A percentile compares a stretch with the other conserved stretches of the same genome.
These are phyloP conservation scores for Aphelinus certus DNA, from an alignment of 1,140 invertebrate species.

Conservation along the genomic window DNA sequence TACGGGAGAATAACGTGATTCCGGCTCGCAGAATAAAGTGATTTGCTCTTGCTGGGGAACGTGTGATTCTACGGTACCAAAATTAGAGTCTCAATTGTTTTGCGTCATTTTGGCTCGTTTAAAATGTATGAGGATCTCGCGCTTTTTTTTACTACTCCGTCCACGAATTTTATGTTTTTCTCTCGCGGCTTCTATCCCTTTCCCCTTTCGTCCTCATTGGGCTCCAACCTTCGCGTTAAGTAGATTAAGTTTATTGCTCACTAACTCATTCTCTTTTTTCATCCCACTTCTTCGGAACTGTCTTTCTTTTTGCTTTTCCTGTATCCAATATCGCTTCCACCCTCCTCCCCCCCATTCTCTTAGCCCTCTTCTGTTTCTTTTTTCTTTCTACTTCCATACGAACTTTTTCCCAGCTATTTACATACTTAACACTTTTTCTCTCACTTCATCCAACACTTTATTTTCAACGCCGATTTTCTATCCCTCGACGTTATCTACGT, in stretches of 20 bases:
- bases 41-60: conserved; percentile 30
- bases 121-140: conserved; percentile 41
- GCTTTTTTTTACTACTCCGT: not conserved
- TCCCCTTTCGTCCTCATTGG: not conserved
- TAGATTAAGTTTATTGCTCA: conserved; percentile 38
- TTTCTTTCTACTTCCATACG: no score
- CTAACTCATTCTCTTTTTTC: conserved; percentile 11
- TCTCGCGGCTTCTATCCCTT: not conserved
- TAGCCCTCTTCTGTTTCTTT: not conserved
- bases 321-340: not conserved
- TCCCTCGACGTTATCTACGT: no score
- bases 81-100: conserved; percentile 47
- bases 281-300: no score
- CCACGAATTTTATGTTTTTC: not conserved
- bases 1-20: conserved; percentile 31
- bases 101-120: conserved; percentile 42
- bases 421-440: no score
- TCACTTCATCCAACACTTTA: not conserved
- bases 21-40: conserved; percentile 34
- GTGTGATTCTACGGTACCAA: conserved; percentile 33
- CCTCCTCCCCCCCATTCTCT: not conserved
- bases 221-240: conserved; percentile 17
- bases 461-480: not conserved
- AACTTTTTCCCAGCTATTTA: no score
- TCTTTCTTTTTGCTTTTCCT: not conserved